These are phyloP conservation scores for Taphrorychus bicolor DNA, from an alignment of 2,888 invertebrate species.

Conservation along the genomic window DNA sequence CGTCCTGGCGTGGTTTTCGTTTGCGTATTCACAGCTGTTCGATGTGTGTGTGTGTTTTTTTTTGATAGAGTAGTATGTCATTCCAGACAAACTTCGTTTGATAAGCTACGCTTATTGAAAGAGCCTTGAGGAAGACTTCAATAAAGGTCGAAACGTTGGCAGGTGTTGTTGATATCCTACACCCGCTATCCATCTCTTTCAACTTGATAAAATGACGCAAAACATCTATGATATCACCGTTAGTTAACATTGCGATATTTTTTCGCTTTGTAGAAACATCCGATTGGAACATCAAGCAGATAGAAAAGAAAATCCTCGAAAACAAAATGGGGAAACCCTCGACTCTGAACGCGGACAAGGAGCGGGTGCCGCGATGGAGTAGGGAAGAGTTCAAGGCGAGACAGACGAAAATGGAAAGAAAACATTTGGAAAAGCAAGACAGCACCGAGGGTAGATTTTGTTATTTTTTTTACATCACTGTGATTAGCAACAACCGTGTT, in stretches of 20 bases:
- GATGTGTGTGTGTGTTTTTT: no score
- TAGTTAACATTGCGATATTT: not conserved
- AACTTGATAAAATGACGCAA: no score
- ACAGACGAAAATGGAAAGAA: slow-evolving; percentile 74
- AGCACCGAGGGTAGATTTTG: slow-evolving; percentile 59
- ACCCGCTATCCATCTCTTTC: no score
- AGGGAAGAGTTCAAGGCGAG: slow-evolving; percentile 79
- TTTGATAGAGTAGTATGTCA: no score
- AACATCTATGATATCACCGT: not conserved
- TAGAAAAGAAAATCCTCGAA: slow-evolving; percentile 87
- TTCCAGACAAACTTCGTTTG: no score
- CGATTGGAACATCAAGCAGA: slow-evolving; percentile 91
- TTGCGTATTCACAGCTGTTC: no score
- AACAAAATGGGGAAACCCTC: slow-evolving; percentile 64
- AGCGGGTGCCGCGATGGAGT: slow-evolving; percentile 90
- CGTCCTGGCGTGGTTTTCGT: no score
- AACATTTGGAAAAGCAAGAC: slow-evolving; percentile 67
- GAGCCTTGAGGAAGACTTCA: no score
- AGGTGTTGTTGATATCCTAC: no score
- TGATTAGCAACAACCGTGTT: not conserved
- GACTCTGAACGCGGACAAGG: slow-evolving; percentile 66
- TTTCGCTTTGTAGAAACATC: slow-evolving; percentile 66
- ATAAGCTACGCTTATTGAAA: no score
- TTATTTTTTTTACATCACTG: not conserved
- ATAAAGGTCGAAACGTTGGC: no score